A percentile compares a stretch with the other conserved stretches of the same genome.
Conservation (phyloP, 1,140 invertebrate genomes). For the Oryctes rhinoceros region DNA sequence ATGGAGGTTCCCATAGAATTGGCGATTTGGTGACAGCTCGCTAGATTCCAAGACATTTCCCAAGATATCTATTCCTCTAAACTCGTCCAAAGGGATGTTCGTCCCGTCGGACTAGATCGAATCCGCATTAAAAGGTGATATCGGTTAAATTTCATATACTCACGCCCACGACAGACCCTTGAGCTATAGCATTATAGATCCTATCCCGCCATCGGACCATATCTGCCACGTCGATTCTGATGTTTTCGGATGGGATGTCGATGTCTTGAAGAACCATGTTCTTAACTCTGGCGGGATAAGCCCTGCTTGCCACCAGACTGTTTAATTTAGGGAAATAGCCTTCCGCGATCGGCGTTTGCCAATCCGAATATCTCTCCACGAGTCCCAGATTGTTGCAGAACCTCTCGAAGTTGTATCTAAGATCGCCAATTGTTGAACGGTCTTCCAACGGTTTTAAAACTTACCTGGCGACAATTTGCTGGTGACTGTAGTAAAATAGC, state of each 20-base stretch:
- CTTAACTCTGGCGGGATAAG: slow-evolving; percentile 69
- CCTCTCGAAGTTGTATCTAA: slow-evolving; percentile 72
- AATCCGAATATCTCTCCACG: slow-evolving; percentile 67
- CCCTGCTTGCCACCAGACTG: slow-evolving; percentile 68
- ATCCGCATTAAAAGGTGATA: background rate
- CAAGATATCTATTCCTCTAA: slow-evolving; percentile 76
- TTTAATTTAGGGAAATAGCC: slow-evolving; percentile 78
- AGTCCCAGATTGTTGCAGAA: slow-evolving; percentile 68
- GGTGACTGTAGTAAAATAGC: slow-evolving; percentile 79
- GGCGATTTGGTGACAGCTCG: slow-evolving; percentile 70
- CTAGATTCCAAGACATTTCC: slow-evolving; percentile 79
- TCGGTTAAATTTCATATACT: slow-evolving; percentile 51
- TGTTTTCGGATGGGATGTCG: slow-evolving; percentile 70
- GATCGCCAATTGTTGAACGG: background rate
- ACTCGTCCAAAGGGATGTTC: slow-evolving; percentile 66
- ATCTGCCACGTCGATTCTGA: slow-evolving; percentile 71
- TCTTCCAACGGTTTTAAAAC: background rate
- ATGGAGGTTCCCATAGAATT: slow-evolving; percentile 75
- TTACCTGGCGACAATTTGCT: slow-evolving; percentile 69
- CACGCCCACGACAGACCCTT: slow-evolving; percentile 66
- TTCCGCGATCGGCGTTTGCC: slow-evolving; percentile 69
- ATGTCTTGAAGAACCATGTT: slow-evolving; percentile 68
- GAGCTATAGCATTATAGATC: slow-evolving; percentile 77
- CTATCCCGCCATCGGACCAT: slow-evolving; percentile 77
- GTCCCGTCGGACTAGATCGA: slow-evolving; percentile 58